phyloP scores from a whole-genome alignment of 2,888 invertebrate species.

The Rhingia campestris region DNA sequence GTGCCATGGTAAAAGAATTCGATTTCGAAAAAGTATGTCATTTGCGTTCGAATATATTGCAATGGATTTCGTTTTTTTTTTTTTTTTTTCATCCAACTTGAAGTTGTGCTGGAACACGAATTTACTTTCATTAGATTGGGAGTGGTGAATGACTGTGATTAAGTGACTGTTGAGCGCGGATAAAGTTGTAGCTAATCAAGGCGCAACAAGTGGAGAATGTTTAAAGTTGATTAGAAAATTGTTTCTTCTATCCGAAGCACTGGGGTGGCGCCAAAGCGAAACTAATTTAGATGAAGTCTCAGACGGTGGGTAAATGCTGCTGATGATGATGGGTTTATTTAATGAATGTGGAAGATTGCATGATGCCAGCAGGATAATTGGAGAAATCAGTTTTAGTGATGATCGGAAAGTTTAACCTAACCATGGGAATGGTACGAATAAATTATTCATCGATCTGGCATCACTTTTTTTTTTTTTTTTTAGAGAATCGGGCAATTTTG shows the following conservation, averaged over 20 bases:
- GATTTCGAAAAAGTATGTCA: slow-evolving; percentile 66
- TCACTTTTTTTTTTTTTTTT: no score
- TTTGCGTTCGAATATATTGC: slow-evolving; percentile 37
- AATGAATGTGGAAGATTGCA: slow-evolving; percentile 15
- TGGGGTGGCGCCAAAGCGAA: slow-evolving; percentile 22
- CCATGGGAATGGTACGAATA: no score
- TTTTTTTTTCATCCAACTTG: no score
- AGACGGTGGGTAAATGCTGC: no score
- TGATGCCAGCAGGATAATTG: slow-evolving; percentile 13
- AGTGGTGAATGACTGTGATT: slow-evolving; percentile 47
- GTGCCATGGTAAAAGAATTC: slow-evolving; percentile 46
- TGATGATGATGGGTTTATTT: slow-evolving; percentile 41
- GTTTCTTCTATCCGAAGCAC: neutral
- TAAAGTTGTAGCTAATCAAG: slow-evolving; percentile 35
- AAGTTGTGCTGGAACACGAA: slow-evolving; percentile 16
- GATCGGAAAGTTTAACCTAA: no score
- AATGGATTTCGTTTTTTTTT: slow-evolving; percentile 40
- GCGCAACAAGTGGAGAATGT: neutral
- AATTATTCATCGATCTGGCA: no score
- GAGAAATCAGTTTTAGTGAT: slow-evolving; percentile 31
- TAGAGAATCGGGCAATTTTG: no score
- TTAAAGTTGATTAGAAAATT: slow-evolving; percentile 43
- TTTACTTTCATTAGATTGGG: slow-evolving; percentile 50
- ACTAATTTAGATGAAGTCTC: neutral
- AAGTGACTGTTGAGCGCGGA: slow-evolving; percentile 12